Percentiles rank a stretch among this genome's conserved stretches.
These are phyloP conservation scores for Hetaerina americana DNA, from an alignment of 1,140 invertebrate genomes.

Conservation along the genomic window DNA sequence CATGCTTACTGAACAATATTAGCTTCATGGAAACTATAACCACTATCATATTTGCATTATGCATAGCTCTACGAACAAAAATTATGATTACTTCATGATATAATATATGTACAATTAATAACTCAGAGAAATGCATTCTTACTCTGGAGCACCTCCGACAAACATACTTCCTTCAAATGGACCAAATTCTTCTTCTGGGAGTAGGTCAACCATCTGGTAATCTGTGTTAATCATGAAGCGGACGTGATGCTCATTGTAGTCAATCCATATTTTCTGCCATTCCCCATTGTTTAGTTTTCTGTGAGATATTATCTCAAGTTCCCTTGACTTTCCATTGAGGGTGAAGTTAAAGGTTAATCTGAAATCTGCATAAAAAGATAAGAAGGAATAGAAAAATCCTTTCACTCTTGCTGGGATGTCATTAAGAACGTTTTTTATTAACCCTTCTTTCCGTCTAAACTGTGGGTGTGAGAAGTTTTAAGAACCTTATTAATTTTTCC, in stretches of 20 bases:
- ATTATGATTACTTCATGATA: too few species aligned
- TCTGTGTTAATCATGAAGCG: slow-evolving; percentile 84
- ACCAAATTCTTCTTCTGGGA: slow-evolving; percentile 74
- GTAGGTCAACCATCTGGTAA: slow-evolving; percentile 70
- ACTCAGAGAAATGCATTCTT: too few species aligned
- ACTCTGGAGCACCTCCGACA: slow-evolving; percentile 80
- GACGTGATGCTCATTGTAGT: slow-evolving; percentile 88
- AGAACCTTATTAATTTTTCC: too few species aligned
- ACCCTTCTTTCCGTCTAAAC: too few species aligned
- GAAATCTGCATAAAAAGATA: slow-evolving; percentile 44
- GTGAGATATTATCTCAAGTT: slow-evolving; percentile 65
- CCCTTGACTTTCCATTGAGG: slow-evolving; percentile 64
- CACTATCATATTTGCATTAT: too few species aligned
- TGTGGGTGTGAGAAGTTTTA: too few species aligned
- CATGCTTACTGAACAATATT: too few species aligned
- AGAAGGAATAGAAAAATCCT: slow-evolving; percentile 4
- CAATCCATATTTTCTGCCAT: slow-evolving; percentile 92
- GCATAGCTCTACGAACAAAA: too few species aligned
- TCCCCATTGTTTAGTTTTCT: slow-evolving; percentile 75
- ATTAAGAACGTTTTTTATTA: too few species aligned
- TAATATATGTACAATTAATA: too few species aligned
- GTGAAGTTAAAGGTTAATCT: slow-evolving; percentile 82
- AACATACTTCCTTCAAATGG: slow-evolving; percentile 87
- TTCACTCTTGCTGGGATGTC: background rate
- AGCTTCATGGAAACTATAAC: too few species aligned